Base-by-base conservation (phyloP, 2,888 invertebrate genomes). In the Oscheius sp. region DNA sequence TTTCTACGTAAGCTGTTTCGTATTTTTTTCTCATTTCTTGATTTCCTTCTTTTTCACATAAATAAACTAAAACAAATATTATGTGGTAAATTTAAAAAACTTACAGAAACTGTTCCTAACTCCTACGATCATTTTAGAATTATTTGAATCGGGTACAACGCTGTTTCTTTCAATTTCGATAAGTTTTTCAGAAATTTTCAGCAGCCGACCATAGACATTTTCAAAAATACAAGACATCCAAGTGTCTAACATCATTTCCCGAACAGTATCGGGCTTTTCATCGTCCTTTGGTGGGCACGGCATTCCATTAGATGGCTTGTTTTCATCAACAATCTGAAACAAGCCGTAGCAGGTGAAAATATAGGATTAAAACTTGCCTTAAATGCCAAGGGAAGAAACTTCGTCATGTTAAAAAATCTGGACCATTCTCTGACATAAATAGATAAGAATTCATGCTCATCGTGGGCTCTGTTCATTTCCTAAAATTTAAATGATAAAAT, bases 351-450 rank as follows among this genome's bases (percentile, higher is more conserved):
- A 59, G 25, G 6, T 21, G n/a, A 21, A 59, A 72, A 18, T 49
- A 49, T 49, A 18, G 21, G 21, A 49, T 77, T 6, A 35, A 9
- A 9, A 35, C 35, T 66, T 61, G 85, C 86, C 45, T 76, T 76
- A 70, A 88, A 88, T 16, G 87, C 87, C 43, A 85, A 80, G 6
- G 87, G 87, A n/a, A 87, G 74, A 90, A 97, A 98, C 89, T 94
- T 94, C 90, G 97, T 96, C 89, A 99, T 98, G 3, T 95, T 94
- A 89, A 96, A 97, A 91, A 97, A 99, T 89, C 95, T 96, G 64
- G 95, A 92, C 99, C 99, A 99, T 90, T 99, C 98, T 6, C 93
- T 93, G 84, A 98, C 98, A 89, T 99, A 99, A 0, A 96, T 94
- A 89, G 95, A 95, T 7, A 99, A 91, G 46, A 99, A 91, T 0